Evolutionary conservation across 2,113 vertebrate species (phyloP), one percentile per base, ranked within the genome.

Genomic region (Nycticorax nycticorax): DNA sequence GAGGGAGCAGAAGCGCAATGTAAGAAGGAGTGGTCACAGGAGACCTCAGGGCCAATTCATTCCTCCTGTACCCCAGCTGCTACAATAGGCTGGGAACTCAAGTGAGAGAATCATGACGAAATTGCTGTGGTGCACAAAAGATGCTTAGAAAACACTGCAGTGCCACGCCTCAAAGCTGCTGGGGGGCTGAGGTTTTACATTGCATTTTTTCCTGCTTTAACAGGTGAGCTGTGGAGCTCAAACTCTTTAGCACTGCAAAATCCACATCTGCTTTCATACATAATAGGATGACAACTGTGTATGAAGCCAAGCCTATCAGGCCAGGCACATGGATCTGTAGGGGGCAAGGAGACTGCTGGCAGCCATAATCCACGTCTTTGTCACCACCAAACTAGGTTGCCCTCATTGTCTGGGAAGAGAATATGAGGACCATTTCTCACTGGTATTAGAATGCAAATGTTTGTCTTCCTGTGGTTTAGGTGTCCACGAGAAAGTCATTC

Each of bases 1-100:
- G 87, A 95, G 77, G 62, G 86, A 71, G 79, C 91, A 93, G 66
- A 89, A 96, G 94, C 95, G 94, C 91, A 91, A 26, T 72, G 81
- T 86, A 89, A 89, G 89, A 57, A 85, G 94, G 76, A 93, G 87
- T 90, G 80, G 92, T 78, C 86, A 68, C 68, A 55, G 66, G 75
- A 95, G 95, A 93, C 91, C 79, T 95, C 66, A 64, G 74, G 83
- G 92, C 85, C 73, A 67, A 80, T 76, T 77, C 91, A 37, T 68
- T 85, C 56, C 75, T 96, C 50, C 60, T 62, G 56, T 86, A 94
- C 60, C 9, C 47, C 80, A 93, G 93, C 43, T 91, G 73, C 91
- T 95, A 93, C 81, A 91, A 89, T 62, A 76, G 84, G 37, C 73
- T 92, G 66, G 74, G 53, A 95, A 96, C 56, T 93, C 57, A 82